Base-by-base conservation (phyloP, 92 coral and sea anemone genomes). In the Isaurus tuberculatus region DNA sequence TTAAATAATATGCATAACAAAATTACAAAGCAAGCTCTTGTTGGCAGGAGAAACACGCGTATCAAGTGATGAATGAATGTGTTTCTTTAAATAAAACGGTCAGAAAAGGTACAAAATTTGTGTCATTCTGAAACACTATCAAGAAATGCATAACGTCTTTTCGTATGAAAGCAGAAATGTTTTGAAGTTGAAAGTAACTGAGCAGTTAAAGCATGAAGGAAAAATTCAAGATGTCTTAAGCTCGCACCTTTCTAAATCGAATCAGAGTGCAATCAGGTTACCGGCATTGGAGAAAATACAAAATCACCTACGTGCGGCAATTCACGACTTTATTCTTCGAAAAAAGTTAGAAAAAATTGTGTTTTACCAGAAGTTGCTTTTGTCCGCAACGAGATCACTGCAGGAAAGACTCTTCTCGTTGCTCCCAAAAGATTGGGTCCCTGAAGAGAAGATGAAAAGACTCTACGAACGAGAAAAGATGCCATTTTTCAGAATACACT, bases 381-480 rank as follows among this genome's bases (percentile, higher is more conserved):
- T 25, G 55, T 60, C 70, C 82, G 82, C 82, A 65, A 55, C 22
- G 53, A 77, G 8, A 77, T 25, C 34, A 58, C 66, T 8, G 82
- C 53, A 16, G 82, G 70, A 58, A 61, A 4, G 33, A 57, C 68
- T 36, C 82, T 77, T 60, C 58, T 77, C 22, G 53, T 34, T 77
- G 82, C 53, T 60, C 33, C 82, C 55, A 20, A 36, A 42, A 77
- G 15, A 34, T 33, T 67, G 49, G 82, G 82, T 77, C 69, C 30
- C 23, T 44, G 67, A 19, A 77, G 51, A 10, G 82, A 34, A 33
- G 70, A 57, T 25, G 70, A 77, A 31, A 72, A 44, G 36, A 57
- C 81, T 16, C 69, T 75, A 32, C 82, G 82, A 57, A 77, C 69
- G 33, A 77, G 82, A 77, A 57, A 77, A 22, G 82, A 77, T 77